phyloP scores from a whole-genome alignment of 1,140 invertebrate species.

The Achroia grisella region DNA sequence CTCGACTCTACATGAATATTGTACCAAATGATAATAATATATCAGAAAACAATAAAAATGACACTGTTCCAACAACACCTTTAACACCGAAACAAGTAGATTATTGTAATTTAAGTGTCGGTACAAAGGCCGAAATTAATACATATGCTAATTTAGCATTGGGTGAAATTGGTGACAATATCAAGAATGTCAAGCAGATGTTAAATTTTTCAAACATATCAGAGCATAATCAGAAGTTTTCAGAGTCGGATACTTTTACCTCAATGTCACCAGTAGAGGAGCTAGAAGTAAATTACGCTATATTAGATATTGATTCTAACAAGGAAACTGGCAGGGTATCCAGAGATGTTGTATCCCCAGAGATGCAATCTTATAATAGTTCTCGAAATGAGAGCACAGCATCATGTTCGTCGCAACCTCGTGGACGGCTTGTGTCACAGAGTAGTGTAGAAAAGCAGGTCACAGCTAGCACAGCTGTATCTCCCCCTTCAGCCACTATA shows the following conservation, averaged over 20 bases:
- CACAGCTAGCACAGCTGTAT: slow-evolving; percentile 24
- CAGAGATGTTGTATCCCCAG: slow-evolving; percentile 42
- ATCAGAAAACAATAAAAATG: slow-evolving; percentile 37
- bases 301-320: slow-evolving; percentile 80
- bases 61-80: slow-evolving; percentile 41
- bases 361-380: slow-evolving; percentile 51
- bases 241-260: slow-evolving; percentile 65
- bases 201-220: slow-evolving; percentile 20
- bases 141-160: slow-evolving; percentile 80
- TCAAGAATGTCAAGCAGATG: slow-evolving; percentile 34
- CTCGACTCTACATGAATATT: slow-evolving; percentile 80
- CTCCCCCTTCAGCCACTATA: slow-evolving; percentile 74
- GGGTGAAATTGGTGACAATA: slow-evolving; percentile 72
- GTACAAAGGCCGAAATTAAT: slow-evolving; percentile 42
- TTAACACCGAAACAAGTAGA: slow-evolving; percentile 57
- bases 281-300: slow-evolving; percentile 83
- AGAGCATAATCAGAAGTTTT: slow-evolving; percentile 55
- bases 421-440: slow-evolving; percentile 41
- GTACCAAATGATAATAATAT: slow-evolving; percentile 51
- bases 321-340: slow-evolving; percentile 33
- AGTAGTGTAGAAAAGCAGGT: slow-evolving; percentile 46
- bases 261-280: slow-evolving; percentile 61
- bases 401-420: slow-evolving; percentile 36
- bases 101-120: slow-evolving; percentile 51
- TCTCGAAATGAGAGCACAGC: slow-evolving; percentile 44